phyloP scores from a whole-genome alignment of 2,888 invertebrate species.

The Oligia strigilis region DNA sequence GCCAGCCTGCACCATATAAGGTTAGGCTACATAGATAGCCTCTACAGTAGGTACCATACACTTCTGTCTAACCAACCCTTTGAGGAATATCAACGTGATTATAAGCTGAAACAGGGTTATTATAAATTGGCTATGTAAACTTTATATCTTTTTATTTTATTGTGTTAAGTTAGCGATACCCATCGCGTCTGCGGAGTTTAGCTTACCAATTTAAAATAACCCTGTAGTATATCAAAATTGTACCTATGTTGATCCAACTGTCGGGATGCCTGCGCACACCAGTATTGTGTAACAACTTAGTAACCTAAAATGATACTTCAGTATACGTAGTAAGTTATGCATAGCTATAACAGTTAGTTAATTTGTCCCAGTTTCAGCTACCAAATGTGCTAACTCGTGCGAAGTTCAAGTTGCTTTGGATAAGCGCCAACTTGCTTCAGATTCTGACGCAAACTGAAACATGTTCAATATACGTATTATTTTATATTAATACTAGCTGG shows the following conservation, averaged over 20 bases:
- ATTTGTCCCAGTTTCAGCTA: conserved; percentile 24
- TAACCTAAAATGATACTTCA: background rate
- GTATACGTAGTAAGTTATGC: background rate
- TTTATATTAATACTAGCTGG: background rate
- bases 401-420: conserved; percentile 40
- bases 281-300: background rate
- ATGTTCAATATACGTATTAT: background rate
- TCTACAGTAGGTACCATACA: too few relatives aligned
- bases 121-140: too few relatives aligned
- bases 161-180: too few relatives aligned
- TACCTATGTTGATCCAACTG: background rate
- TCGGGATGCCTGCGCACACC: background rate
- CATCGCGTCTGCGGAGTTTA: too few relatives aligned
- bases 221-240: background rate
- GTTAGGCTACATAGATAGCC: too few relatives aligned
- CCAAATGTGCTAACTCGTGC: conserved; percentile 21
- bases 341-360: background rate
- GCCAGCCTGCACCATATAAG: too few relatives aligned
- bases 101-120: background rate
- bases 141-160: too few relatives aligned
- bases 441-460: conserved; percentile 15
- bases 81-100: background rate
- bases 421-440: conserved; percentile 29
- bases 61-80: background rate
- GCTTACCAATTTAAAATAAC: too few relatives aligned